phyloP scores from a whole-genome alignment of 2,888 invertebrate genomes.

The Cheilosia soror region DNA sequence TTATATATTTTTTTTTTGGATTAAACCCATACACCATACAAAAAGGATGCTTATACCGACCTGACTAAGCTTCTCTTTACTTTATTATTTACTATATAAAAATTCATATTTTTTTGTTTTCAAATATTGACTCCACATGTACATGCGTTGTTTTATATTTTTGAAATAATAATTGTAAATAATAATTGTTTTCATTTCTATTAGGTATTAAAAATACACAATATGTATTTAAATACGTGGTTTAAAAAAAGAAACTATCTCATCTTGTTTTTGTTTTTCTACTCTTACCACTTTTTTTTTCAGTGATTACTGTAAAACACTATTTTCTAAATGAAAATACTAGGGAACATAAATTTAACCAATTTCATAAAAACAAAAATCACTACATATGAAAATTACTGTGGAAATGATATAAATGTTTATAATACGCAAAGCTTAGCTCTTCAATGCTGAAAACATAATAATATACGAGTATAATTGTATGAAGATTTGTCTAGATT shows the following conservation, averaged over 20 bases:
- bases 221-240: no score
- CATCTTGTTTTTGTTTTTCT: constrained; percentile 14
- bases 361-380: neutral
- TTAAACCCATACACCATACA: no score
- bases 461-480: constrained; percentile 1
- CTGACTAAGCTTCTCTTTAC: no score
- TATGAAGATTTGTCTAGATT: constrained; percentile 2
- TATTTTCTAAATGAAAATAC: neutral
- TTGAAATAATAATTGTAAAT: constrained; percentile 1
- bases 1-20: no score
- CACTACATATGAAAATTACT: neutral
- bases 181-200: neutral
- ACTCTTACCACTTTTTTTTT: neutral
- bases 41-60: no score
- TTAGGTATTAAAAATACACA: neutral
- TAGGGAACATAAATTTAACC: constrained; percentile 6
- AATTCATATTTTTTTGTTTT: no score
- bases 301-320: neutral
- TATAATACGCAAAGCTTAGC: constrained; percentile 10
- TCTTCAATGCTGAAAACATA: constrained; percentile 9
- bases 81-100: no score
- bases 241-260: neutral
- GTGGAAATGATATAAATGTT: constrained; percentile 10
- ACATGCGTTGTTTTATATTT: no score
- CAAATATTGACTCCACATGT: no score